phyloP scores from a whole-genome alignment of 2,888 invertebrate species.

The Tipula confusa region DNA sequence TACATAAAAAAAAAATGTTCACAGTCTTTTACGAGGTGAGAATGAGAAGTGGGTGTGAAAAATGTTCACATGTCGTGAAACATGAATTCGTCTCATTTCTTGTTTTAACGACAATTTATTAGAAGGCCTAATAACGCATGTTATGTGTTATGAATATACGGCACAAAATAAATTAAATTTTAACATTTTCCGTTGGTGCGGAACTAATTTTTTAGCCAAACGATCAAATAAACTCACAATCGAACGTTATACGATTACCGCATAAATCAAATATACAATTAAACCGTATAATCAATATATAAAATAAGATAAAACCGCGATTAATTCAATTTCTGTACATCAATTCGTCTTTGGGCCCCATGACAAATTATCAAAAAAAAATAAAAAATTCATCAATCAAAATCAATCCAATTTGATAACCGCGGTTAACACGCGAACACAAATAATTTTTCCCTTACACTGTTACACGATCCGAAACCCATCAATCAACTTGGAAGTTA shows the following conservation, averaged over 20 bases:
- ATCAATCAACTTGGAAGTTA: slow-evolving; percentile 12
- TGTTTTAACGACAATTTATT: not conserved
- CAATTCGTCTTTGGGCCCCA: not conserved
- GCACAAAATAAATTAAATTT: not conserved
- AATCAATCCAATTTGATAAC: slow-evolving; percentile 25
- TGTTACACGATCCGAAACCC: not conserved
- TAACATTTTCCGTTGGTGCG: not conserved
- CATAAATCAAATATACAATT: not conserved
- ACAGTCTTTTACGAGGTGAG: slow-evolving; percentile 16
- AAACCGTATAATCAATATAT: not conserved
- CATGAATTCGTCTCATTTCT: not conserved
- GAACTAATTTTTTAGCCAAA: not conserved
- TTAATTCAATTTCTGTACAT: not conserved
- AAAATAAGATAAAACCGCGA: not conserved
- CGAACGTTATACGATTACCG: not conserved
- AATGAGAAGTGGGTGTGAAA: slow-evolving; percentile 25
- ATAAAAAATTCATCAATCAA: not conserved
- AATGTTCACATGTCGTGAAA: not conserved
- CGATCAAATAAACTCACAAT: not conserved
- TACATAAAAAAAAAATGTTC: not conserved
- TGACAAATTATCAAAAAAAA: not conserved
- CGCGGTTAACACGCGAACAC: not conserved
- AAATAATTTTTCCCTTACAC: not conserved
- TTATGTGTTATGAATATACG: not conserved
- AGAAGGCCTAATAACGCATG: not conserved